Conservation (phyloP, 1,140 invertebrate species). For the Oryzaephilus surinamensis region DNA sequence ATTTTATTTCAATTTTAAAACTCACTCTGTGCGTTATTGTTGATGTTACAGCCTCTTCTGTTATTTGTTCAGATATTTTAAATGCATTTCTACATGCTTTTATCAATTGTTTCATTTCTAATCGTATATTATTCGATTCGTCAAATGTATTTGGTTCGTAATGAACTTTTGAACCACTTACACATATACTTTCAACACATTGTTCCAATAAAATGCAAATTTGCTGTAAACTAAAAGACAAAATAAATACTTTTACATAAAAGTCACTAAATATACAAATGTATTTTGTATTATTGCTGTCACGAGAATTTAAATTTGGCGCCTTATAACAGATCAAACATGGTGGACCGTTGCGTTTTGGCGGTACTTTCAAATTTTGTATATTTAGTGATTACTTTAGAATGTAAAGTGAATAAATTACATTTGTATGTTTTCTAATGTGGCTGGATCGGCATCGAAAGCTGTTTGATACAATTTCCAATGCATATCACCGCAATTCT, state of each 20-base stretch:
- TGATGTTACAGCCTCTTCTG: conserved; percentile 22
- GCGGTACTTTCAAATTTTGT: no score
- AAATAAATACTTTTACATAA: background rate
- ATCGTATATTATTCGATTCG: conserved; percentile 18
- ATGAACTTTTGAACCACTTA: conserved; percentile 28
- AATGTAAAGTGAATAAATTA: conserved; percentile 28
- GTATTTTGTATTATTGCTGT: no score
- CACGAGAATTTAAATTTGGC: no score
- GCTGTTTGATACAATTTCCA: conserved; percentile 79
- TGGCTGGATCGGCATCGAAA: conserved; percentile 84
- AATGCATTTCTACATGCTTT: conserved; percentile 33
- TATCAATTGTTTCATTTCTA: conserved; percentile 35
- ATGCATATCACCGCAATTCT: conserved; percentile 64
- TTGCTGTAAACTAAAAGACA: conserved; percentile 56
- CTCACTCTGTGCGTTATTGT: conserved; percentile 39
- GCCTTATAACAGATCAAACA: no score
- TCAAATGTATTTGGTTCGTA: conserved; percentile 29
- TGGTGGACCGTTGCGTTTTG: no score
- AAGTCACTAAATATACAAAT: no score
- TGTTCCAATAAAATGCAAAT: conserved; percentile 63
- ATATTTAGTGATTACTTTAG: background rate
- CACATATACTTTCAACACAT: conserved; percentile 60
- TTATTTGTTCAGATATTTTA: conserved; percentile 29
- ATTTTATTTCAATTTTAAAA: no score
- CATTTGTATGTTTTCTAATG: conserved; percentile 68